Base-by-base conservation (phyloP, 2,113 vertebrate genomes). In the Sinosuthora webbiana region DNA sequence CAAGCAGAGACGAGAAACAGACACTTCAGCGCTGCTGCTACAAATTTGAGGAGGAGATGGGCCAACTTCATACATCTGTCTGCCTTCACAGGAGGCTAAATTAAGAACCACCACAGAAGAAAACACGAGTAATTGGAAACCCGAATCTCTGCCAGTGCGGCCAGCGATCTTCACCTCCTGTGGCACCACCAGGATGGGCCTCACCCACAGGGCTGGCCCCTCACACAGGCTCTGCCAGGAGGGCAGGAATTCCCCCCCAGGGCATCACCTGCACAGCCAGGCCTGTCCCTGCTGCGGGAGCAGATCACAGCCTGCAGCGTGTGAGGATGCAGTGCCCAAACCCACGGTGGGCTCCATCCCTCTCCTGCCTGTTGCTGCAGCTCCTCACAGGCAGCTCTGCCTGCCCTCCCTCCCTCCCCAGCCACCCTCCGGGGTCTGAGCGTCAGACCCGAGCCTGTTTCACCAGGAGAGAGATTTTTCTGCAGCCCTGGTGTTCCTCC, bases 251-350 rank as follows among this genome's bases (percentile, higher is more conserved):
- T 45, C 64, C 4, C 3, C 3, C 45, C n/a, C 6, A 39, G 21
- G 41, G 67, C 57, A 21, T 5, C 57, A 3, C 5, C 49, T 3
- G 4, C 89, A 10, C 39, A 42, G 69, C 22, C 50, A 15, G 74
- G 28, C 31, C 17, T 12, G 1, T 2, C 57, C 24, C 37, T 1
- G 33, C 74, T 22, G 77, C 59, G 8, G 75, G 60, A 57, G 73
- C 73, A 15, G 6, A 5, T 23, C 33, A 1, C 0, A 2, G 5
- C 41, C 45, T 3, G 6, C 1, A 0, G 28, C 0, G 4, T 10
- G 39, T 2, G 4, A 76, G 37, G 79, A 17, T 4, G 47, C 33
- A 33, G 9, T 0, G 0, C 11, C 73, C 59, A 53, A 77, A 57
- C 7, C 45, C 35, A 0, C 0, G 8, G 9, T 19, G 60, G 65